phyloP scores from a whole-genome alignment of 1,140 invertebrate species.

The Lamellibrachia luymesi region DNA sequence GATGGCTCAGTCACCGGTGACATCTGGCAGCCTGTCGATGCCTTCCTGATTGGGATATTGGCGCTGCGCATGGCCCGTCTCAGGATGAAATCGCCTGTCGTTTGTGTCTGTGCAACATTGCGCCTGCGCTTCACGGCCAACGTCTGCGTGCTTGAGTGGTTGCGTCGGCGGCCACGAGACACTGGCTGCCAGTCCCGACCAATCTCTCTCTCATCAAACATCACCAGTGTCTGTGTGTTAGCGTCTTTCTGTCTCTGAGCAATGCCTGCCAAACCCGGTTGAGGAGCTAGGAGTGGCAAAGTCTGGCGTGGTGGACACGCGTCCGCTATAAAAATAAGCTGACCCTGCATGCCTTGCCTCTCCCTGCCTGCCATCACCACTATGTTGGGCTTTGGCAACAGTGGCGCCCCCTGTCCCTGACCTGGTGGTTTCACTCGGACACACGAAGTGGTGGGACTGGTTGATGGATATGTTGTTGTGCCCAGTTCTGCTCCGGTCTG shows the following conservation, averaged over 20 bases:
- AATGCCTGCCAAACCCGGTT: not conserved
- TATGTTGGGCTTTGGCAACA: conserved; percentile 2
- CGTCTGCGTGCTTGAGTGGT: conserved; percentile 3
- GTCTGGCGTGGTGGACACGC: not conserved
- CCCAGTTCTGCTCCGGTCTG: not conserved
- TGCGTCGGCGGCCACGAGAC: not conserved
- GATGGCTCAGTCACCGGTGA: not conserved
- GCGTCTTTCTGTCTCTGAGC: not conserved
- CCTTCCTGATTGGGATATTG: not conserved
- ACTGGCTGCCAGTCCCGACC: not conserved
- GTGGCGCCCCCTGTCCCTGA: not conserved
- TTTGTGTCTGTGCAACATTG: conserved; percentile 10
- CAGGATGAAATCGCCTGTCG: conserved; percentile 7
- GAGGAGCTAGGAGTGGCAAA: not conserved
- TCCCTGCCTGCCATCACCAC: not conserved
- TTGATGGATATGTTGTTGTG: not conserved
- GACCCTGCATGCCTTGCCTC: not conserved
- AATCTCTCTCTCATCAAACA: not conserved
- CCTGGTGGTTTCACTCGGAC: not conserved
- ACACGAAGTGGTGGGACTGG: not conserved
- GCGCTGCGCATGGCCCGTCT: not conserved
- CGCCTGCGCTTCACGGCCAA: not conserved
- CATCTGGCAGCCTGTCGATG: not conserved
- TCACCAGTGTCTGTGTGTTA: not conserved
- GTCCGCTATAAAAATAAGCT: not conserved